These are phyloP conservation scores for Plebejus melissa DNA, from an alignment of 2,888 invertebrate genomes.

Conservation along the genomic window DNA sequence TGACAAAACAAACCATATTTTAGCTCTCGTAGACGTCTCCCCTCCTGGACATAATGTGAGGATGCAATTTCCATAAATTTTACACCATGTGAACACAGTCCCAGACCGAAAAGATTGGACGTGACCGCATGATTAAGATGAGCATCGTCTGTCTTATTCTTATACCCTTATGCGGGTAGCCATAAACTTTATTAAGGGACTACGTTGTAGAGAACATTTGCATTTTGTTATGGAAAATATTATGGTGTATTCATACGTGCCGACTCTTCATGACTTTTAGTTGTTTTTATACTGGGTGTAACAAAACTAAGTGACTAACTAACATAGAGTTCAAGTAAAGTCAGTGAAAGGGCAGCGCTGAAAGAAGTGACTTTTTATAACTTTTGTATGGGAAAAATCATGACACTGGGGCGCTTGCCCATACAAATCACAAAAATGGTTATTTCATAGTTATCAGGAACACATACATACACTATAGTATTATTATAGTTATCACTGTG, in stretches of 20 bases:
- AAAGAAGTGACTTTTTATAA: too few species aligned
- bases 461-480: too few species aligned
- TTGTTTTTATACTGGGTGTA: background rate
- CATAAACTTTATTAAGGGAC: slow-evolving; percentile 24
- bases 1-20: slow-evolving; percentile 32
- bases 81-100: slow-evolving; percentile 70
- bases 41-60: slow-evolving; percentile 66
- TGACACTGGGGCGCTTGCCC: too few species aligned
- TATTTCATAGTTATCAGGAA: too few species aligned
- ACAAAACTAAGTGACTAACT: too few species aligned
- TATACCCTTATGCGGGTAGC: slow-evolving; percentile 18
- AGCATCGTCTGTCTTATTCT: slow-evolving; percentile 39
- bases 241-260: background rate
- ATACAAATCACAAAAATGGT: too few species aligned
- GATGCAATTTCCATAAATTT: slow-evolving; percentile 79
- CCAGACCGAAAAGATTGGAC: slow-evolving; percentile 71
- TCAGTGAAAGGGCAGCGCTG: too few species aligned
- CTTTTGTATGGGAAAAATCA: too few species aligned
- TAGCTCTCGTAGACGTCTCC: slow-evolving; percentile 39
- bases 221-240: slow-evolving; percentile 1
- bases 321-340: too few species aligned
- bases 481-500: too few species aligned
- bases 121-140: slow-evolving; percentile 57
- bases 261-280: background rate
- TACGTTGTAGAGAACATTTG: background rate